A percentile compares a stretch with the other conserved stretches of the same genome.
Evolutionary conservation across 1,140 invertebrate genomes (phyloP).

Genomic region (Drosophila murphyi): DNA sequence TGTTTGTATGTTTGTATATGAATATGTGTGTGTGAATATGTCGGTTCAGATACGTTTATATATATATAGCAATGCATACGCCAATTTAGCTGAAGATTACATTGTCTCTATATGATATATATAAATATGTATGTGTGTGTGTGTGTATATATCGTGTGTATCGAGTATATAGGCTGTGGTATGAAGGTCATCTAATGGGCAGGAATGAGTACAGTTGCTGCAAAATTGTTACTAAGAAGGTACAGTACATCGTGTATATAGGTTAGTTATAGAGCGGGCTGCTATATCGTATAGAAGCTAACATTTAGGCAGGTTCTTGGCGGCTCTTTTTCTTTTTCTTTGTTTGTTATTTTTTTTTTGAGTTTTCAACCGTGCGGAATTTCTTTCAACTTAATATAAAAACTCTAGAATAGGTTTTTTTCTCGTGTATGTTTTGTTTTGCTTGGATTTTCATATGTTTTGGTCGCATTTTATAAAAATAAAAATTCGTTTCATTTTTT

Average conservation of each 20-base stretch:
- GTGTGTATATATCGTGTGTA: conserved; percentile 5
- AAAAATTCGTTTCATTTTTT: conserved; percentile 61
- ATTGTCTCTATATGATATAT: conserved; percentile 45
- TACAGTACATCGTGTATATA: conserved; percentile 78
- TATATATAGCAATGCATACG: conserved; percentile 42
- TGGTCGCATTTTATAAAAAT: conserved; percentile 82
- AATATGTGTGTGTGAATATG: conserved; percentile 54
- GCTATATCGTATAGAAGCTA: conserved; percentile 57
- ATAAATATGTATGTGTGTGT: neutral
- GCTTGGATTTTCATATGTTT: conserved; percentile 31
- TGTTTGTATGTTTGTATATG: conserved; percentile 24
- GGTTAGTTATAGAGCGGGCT: conserved; percentile 62
- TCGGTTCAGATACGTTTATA: conserved; percentile 76
- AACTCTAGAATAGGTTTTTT: conserved; percentile 35
- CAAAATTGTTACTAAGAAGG: conserved; percentile 77
- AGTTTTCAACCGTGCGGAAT: conserved; percentile 13
- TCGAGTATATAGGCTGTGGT: conserved; percentile 27
- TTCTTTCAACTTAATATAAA: conserved; percentile 29
- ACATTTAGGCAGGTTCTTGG: conserved; percentile 60
- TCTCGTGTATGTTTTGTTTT: conserved; percentile 1
- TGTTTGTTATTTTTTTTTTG: neutral
- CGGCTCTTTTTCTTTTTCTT: conserved; percentile 19
- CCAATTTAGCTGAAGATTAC: conserved; percentile 55
- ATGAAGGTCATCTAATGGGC: conserved; percentile 80
- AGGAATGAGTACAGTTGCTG: conserved; percentile 80